Evolutionary conservation across 2,113 vertebrate genomes (phyloP).

Genomic region (Anolis sagrei): DNA sequence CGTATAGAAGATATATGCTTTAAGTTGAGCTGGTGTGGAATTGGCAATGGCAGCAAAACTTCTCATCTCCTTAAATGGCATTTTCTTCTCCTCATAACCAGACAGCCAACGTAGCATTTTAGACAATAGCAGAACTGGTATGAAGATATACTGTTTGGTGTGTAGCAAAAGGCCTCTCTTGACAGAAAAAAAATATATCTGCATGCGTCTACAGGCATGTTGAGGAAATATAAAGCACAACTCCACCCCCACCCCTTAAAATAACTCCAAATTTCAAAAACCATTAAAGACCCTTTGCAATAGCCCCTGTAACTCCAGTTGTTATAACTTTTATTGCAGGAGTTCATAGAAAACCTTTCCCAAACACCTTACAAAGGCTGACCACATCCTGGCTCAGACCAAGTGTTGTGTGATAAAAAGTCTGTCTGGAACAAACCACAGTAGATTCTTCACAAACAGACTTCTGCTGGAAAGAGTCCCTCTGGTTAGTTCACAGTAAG

Average conservation of each 20-base stretch:
- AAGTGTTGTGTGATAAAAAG: constrained; percentile 51
- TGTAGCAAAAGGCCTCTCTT: constrained; percentile 35
- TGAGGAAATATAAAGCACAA: constrained; percentile 55
- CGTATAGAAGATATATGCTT: constrained; percentile 25
- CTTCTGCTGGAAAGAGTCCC: constrained; percentile 43
- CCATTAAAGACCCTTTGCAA: constrained; percentile 39
- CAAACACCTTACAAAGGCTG: constrained; percentile 33
- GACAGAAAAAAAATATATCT: constrained; percentile 19
- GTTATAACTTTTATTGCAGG: constrained; percentile 56
- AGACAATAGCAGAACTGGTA: neutral
- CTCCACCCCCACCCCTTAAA: constrained; percentile 49
- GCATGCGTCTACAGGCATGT: constrained; percentile 21
- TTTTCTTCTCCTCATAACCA: neutral
- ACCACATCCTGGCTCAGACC: constrained; percentile 58
- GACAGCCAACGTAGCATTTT: neutral
- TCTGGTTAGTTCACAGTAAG: constrained; percentile 14
- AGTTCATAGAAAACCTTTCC: constrained; percentile 42
- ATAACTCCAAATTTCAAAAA: constrained; percentile 44
- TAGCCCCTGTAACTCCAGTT: constrained; percentile 41
- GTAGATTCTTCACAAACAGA: constrained; percentile 38
- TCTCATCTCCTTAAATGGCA: constrained; percentile 1
- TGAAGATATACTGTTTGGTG: neutral
- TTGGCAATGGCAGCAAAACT: constrained; percentile 9
- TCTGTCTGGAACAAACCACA: constrained; percentile 56
- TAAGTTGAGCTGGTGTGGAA: neutral